Evolutionary conservation across 2,113 vertebrate species (phyloP).

Genomic region (Cnemophilus loriae): DNA sequence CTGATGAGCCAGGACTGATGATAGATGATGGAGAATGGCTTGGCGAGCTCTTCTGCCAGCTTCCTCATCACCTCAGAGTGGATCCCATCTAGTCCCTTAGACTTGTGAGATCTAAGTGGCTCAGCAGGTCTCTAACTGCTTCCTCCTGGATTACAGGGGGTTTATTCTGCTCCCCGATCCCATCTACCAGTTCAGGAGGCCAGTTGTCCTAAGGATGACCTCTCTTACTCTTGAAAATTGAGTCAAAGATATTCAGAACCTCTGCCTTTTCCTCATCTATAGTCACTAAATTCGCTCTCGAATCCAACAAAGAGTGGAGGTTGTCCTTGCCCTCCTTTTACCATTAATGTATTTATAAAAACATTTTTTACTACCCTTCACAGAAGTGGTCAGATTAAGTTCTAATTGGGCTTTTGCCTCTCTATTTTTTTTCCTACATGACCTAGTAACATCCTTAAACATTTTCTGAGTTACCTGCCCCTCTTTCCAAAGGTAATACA

Average conservation of each 20-base stretch:
- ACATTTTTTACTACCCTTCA: neutral
- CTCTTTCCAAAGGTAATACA: too few relatives aligned
- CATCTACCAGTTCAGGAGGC: neutral
- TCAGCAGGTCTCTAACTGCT: neutral
- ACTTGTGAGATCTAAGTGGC: neutral
- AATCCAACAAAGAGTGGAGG: neutral
- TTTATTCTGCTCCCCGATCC: neutral
- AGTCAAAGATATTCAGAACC: neutral
- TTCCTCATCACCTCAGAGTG: neutral
- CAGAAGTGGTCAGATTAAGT: neutral
- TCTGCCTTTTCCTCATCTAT: neutral
- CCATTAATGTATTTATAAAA: neutral
- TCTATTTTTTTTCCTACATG: neutral
- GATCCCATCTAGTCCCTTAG: neutral
- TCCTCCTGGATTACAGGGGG: neutral
- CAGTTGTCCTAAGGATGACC: neutral
- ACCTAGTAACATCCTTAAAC: neutral
- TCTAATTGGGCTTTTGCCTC: neutral
- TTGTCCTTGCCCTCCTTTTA: neutral
- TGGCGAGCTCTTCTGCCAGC: neutral
- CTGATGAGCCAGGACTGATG: neutral
- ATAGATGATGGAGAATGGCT: neutral
- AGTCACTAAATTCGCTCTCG: rapidly evolving
- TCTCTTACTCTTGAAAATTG: neutral
- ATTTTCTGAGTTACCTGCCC: neutral